Percentiles rank a stretch among this genome's conserved stretches.
Evolutionary conservation across 2,797 vertebrate species (phyloP).

Genomic region (Poeciliopsis gracilis): DNA sequence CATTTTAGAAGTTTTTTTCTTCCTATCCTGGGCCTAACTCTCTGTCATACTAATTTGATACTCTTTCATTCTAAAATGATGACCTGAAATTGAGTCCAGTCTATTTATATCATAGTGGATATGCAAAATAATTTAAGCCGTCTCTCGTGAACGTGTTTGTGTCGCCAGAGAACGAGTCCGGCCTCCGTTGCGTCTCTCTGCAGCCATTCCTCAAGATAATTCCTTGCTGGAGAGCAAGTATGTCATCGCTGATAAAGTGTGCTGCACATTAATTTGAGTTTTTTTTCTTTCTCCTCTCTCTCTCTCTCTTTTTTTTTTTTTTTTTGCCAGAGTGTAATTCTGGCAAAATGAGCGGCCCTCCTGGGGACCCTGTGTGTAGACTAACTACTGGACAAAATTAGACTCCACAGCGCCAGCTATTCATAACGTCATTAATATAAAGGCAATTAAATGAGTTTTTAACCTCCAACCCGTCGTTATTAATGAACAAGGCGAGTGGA

Average conservation of each 20-base stretch:
- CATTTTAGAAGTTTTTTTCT: no score
- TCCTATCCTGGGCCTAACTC: no score
- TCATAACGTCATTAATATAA: conserved; percentile 99
- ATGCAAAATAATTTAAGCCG: conserved; percentile 7
- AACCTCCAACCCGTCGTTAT: conserved; percentile 99
- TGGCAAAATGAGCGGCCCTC: conserved; percentile 95
- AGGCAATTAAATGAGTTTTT: conserved; percentile 99
- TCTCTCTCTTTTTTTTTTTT: conserved; percentile 48
- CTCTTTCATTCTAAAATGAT: conserved; percentile 25
- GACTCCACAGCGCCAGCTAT: conserved; percentile 90
- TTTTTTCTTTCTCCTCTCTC: conserved; percentile 16
- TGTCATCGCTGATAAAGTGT: conserved; percentile 90
- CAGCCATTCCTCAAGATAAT: conserved; percentile 91
- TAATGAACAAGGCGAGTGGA: conserved; percentile 92
- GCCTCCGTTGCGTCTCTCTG: conserved; percentile 49
- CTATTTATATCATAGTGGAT: conserved; percentile 57
- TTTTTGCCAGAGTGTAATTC: conserved; percentile 86
- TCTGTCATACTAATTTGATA: background rate
- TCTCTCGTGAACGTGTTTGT: conserved; percentile 1
- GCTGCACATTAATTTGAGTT: conserved; percentile 95
- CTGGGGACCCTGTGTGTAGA: conserved; percentile 88
- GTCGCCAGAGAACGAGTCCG: background rate
- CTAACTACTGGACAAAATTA: conserved; percentile 96
- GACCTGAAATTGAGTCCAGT: conserved; percentile 48
- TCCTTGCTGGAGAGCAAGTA: conserved; percentile 90